Evolutionary conservation across 1,140 invertebrate species (phyloP).

Genomic region (Drosophila pallidifrons): DNA sequence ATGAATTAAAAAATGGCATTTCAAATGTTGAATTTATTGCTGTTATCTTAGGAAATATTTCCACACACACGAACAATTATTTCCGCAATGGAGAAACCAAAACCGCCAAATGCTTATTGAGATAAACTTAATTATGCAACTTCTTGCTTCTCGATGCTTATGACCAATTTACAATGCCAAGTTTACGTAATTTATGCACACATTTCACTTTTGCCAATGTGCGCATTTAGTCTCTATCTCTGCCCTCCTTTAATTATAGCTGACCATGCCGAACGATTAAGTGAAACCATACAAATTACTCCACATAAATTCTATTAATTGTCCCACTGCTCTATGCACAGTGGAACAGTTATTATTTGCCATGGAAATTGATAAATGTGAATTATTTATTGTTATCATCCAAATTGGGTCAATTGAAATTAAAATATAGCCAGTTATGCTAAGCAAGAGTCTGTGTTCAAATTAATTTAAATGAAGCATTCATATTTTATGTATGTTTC

Average conservation of each 20-base stretch:
- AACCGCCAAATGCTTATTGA: neutral
- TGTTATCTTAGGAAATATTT: neutral
- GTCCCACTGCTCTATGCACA: slow-evolving; percentile 11
- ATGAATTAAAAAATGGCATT: neutral
- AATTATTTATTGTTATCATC: neutral
- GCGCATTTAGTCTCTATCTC: slow-evolving; percentile 11
- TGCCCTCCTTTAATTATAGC: slow-evolving; percentile 42
- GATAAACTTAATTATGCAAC: slow-evolving; percentile 63
- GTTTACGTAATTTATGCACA: slow-evolving; percentile 57
- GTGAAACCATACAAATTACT: slow-evolving; percentile 48
- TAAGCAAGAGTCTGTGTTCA: neutral
- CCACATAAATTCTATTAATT: slow-evolving; percentile 54
- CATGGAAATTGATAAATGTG: neutral
- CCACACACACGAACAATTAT: neutral
- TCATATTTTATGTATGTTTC: neutral
- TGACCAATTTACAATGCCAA: slow-evolving; percentile 31
- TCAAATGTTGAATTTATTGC: neutral
- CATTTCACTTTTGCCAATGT: slow-evolving; percentile 30
- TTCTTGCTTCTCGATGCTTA: slow-evolving; percentile 25
- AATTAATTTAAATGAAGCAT: neutral
- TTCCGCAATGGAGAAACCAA: too few relatives aligned
- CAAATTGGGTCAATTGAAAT: neutral
- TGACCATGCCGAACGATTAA: slow-evolving; percentile 54
- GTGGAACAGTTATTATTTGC: neutral
- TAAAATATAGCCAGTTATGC: neutral